Base-by-base conservation (phyloP, 2,113 vertebrate species). In the Prochilodus magdalenae region DNA sequence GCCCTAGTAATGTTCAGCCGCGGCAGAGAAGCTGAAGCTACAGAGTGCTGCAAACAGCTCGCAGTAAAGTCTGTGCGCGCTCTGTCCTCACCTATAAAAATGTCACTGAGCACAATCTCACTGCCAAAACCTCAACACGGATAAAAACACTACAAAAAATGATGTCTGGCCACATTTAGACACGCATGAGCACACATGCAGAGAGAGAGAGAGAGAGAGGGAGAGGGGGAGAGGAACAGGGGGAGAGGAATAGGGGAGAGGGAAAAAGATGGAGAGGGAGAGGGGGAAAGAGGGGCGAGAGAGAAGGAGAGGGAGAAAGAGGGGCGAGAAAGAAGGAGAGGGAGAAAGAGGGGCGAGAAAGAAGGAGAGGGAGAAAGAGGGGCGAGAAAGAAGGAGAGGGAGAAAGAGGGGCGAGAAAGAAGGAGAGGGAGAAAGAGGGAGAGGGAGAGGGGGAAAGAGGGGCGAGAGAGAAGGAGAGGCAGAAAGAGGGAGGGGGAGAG, bases 151-250 rank as follows among this genome's bases (percentile, higher is more conserved):
- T 24, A 63, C 57, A 29, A 75, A 15, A 73, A 20, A 69, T 0
- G 40, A 12, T 44, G 30, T 8, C 4, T 5, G 40, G 40, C 40
- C 40, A 67, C 60, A 57, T 57, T 67, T 75, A 66, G 33, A 73
- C 79, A 62, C 78, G 49, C 16, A n/a, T 49, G 12, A 72, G 27
- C 69, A 80, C 44, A 80, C 62, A 33, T 14, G 27, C 57, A 65
- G n/a, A 16, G 15, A 67, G 29, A 67, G 30, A 67, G 29, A 67
- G 36, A 51, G 47, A 62, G 26, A 47, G 26, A 26, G 13, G 26
- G 55, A 73, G 53, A 30, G 15, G 3, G 20, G 27, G 62, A 78
- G 47, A 51, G n/a, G n/a, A n/a, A n/a, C n/a, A n/a, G n/a, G n/a
- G n/a, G n/a, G 16, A 16, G 49, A 51, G 7, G 16, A 4, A n/a